Base-by-base conservation (phyloP, 2,113 vertebrate genomes). In the Trinectes maculatus region DNA sequence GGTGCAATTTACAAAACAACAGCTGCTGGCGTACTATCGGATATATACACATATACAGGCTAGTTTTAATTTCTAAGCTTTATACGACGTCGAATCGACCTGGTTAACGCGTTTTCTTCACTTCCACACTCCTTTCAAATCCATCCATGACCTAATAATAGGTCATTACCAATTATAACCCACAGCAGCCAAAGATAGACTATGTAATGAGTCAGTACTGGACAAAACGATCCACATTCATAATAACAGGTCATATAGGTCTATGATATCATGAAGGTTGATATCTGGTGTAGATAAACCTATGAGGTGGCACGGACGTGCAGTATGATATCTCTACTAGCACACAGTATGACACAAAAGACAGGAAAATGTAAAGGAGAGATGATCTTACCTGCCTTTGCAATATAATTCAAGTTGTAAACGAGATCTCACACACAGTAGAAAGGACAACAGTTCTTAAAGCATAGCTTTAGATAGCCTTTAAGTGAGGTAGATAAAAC, bases 401-500 rank as follows among this genome's bases (percentile, higher is more conserved):
- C 86, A 85, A 60, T 82, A 52, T 78, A 83, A 77, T 91, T 91
- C 85, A 92, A 88, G 87, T 86, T 92, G 92, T 93, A 93, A 93
- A 94, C 92, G 88, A 80, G 86, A 87, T 83, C 74, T 81, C 77
- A 82, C 76, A 83, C 80, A 89, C 83, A 91, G 85, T 91, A 91
- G 83, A 89, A 92, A 91, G 42, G 73, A 89, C 71, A 83, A 87
- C 52, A 73, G 77, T 79, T 89, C 79, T 87, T 91, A 92, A 93
- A 93, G 92, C 92, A 93, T 77, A 92, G 92, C 91, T 92, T 92
- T 87, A 93, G 87, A 85, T 91, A 83, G 89, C 84, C 80, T 90
- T 84, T 74, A 83, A 71, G 75, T 90, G 93, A 94, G 94, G 94
- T 94, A 94, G 93, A 82, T 89, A 88, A 82, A 91, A 89, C 86